These are phyloP conservation scores for Apostichopus californicus DNA, from an alignment of 35 echinoderm and acorn worm genomes.

Conservation along the genomic window DNA sequence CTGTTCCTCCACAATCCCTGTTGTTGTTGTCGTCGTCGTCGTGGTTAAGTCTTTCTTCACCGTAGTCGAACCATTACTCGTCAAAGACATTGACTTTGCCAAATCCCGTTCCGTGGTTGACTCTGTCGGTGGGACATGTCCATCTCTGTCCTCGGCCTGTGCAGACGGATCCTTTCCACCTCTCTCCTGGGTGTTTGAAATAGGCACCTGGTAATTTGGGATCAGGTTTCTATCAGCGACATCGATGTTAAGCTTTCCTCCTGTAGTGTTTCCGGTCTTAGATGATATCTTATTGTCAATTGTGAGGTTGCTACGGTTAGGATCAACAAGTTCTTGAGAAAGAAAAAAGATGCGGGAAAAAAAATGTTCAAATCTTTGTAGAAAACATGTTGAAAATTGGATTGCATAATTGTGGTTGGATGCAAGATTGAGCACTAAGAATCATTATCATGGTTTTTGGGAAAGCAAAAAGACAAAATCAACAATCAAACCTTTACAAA, in stretches of 20 bases:
- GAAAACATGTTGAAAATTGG: too few species aligned
- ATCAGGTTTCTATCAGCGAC: neutral
- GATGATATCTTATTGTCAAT: slow-evolving; percentile 36
- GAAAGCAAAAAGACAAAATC: too few species aligned
- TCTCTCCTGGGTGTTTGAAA: neutral
- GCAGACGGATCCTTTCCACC: neutral
- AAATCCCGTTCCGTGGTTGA: neutral
- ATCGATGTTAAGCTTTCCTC: neutral
- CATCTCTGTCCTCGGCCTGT: neutral
- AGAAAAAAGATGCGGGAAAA: neutral
- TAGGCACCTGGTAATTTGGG: neutral
- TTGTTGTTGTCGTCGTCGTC: neutral
- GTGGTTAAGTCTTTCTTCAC: neutral
- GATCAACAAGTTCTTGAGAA: slow-evolving; percentile 11
- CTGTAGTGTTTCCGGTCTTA: slow-evolving; percentile 10
- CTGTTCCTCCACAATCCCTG: too few species aligned
- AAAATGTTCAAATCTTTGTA: too few species aligned
- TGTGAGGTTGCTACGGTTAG: neutral
- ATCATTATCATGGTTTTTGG: too few species aligned
- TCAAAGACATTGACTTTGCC: neutral
- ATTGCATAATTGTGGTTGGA: too few species aligned
- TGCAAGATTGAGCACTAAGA: too few species aligned
- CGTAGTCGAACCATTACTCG: neutral
- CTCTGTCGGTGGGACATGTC: neutral
- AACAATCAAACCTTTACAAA: too few species aligned